Base-by-base conservation (phyloP, 2,888 invertebrate genomes). In the Sarcophaga variegata region DNA sequence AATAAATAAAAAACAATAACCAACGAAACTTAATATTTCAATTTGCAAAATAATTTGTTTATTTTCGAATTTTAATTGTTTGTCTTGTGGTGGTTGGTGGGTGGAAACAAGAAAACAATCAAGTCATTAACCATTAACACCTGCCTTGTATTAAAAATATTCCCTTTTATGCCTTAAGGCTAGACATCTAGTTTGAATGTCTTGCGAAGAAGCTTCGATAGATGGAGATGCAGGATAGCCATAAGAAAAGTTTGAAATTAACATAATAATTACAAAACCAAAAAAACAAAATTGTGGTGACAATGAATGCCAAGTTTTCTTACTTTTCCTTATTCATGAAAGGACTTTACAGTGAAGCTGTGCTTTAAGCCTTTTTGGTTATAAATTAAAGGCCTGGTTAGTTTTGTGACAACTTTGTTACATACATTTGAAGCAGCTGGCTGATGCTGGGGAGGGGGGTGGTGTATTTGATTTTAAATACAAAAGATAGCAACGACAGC, bases 101-200 rank as follows among this genome's bases (percentile, higher is more conserved):
- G 47, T 6, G 0, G 37, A 2, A 49, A 49, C 45, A 20, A n/a
- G 22, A 47, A 79, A 75, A 84, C 75, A 79, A 84, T 84, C 25
- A 79, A 80, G 64, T 84, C 70, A 76, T 80, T 84, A 84, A 80
- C 69, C 70, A 76, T 80, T 71, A 66, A 79, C 75, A 80, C 80
- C 75, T 80, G 75, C 66, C 79, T 59, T 27, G 45, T 59, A 22
- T 75, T 49, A n/a, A 74, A 78, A 70, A 70, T 25, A 63, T 37
- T 37, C 37, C 3, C 17, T 10, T 54, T 66, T 77, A 59, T 80
- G 62, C 74, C 78, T 83, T 69, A 14, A 20, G 67, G 62, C 66
- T 37, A 63, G 12, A 14, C 17, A 54, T 54, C 17, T 54, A 14
- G 12, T 14, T 14, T 54, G 37, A 37, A 37, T 45, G 37, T 45